A percentile compares a stretch with the other conserved stretches of the same genome.
These are phyloP conservation scores for Trileptium ribeirensis DNA, from an alignment of 2,888 invertebrate species.

Conservation along the genomic window DNA sequence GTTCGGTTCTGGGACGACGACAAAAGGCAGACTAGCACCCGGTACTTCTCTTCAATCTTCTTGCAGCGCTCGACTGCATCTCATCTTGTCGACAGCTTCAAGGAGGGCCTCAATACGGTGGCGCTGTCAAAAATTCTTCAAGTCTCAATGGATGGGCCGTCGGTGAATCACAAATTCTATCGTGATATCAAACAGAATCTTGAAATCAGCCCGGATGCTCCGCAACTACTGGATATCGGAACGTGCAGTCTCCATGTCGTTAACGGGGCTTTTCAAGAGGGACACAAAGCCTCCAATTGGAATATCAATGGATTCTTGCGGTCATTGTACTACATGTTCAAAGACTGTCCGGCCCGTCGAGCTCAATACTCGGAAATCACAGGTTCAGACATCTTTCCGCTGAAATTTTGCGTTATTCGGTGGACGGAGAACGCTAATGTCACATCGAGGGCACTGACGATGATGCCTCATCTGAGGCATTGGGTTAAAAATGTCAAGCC, in stretches of 20 bases:
- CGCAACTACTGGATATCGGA: neutral
- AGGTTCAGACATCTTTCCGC: neutral
- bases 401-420: neutral
- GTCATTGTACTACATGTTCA: neutral
- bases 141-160: neutral
- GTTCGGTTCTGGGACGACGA: neutral
- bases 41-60: neutral
- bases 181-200: neutral
- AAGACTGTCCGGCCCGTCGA: neutral
- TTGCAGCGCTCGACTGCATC: neutral
- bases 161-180: neutral
- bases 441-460: neutral
- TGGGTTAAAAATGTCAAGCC: neutral
- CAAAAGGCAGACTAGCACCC: neutral
- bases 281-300: neutral
- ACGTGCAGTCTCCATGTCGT: neutral
- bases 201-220: neutral
- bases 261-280: neutral
- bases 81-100: neutral
- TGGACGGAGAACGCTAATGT: neutral
- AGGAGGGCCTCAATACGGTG: neutral
- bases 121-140: too few species aligned
- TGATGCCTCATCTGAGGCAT: neutral
- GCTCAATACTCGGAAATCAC: neutral
- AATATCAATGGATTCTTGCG: neutral